Conservation (phyloP, 2,888 invertebrate species). For the Dermolepida albohirtum region DNA sequence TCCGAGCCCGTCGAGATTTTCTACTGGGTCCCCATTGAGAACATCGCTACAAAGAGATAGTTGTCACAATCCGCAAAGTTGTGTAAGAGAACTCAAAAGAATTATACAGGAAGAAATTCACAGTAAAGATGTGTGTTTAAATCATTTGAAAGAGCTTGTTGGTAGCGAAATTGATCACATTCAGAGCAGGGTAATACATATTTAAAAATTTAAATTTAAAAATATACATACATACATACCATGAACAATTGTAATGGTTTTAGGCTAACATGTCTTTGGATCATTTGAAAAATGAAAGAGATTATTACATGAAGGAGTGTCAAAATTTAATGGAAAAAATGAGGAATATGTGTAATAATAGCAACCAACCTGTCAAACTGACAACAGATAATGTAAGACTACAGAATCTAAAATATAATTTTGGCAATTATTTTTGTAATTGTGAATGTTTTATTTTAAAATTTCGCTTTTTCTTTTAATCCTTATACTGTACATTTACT, state of each 20-base stretch:
- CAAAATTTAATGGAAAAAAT: conserved; percentile 63
- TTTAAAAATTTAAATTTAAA: no score
- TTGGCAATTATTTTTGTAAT: conserved; percentile 1
- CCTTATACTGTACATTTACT: not conserved
- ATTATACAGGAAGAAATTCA: conserved; percentile 34
- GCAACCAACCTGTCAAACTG: not conserved
- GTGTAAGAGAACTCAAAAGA: conserved; percentile 35
- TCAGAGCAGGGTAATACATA: conserved; percentile 27
- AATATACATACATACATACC: not conserved
- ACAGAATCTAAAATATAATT: not conserved
- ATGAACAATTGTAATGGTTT: not conserved
- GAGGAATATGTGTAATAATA: conserved; percentile 50
- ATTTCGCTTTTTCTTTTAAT: not conserved
- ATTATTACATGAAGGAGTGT: conserved; percentile 68
- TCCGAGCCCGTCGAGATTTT: not conserved
- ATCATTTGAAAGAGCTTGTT: conserved; percentile 42
- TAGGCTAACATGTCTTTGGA: conserved; percentile 52
- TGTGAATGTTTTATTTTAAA: not conserved
- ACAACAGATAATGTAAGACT: conserved; percentile 27
- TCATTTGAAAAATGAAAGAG: conserved; percentile 65
- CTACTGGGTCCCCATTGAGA: conserved; percentile 1
- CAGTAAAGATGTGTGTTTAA: conserved; percentile 41
- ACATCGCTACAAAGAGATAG: not conserved
- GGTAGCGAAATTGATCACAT: conserved; percentile 44
- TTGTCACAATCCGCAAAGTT: conserved; percentile 40